Evolutionary conservation across 2,888 invertebrate species (phyloP).

Genomic region (Dryobotodes eremita): DNA sequence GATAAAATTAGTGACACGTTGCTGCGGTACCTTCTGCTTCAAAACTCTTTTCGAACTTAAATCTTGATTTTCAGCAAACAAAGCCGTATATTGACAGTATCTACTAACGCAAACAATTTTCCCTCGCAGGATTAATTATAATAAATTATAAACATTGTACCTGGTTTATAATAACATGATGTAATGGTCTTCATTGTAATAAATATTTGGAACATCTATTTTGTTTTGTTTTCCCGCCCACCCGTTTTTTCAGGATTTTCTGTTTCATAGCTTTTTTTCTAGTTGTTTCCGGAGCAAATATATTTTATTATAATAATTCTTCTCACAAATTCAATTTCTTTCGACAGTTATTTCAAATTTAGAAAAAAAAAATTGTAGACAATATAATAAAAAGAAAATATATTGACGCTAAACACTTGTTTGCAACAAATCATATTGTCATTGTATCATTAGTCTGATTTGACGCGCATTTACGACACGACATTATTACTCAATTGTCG

Average conservation of each 20-base stretch:
- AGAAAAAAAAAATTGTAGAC: slow-evolving; percentile 21
- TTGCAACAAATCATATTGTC: slow-evolving; percentile 54
- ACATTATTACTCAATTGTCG: slow-evolving; percentile 63
- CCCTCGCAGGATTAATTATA: slow-evolving; percentile 76
- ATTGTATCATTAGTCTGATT: slow-evolving; percentile 52
- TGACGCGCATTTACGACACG: slow-evolving; percentile 49
- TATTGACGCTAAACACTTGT: slow-evolving; percentile 48
- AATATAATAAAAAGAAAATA: slow-evolving; percentile 21
- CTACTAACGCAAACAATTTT: slow-evolving; percentile 60
- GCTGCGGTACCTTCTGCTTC: not conserved
- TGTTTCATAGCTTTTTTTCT: slow-evolving; percentile 53
- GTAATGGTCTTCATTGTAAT: slow-evolving; percentile 89
- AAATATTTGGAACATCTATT: slow-evolving; percentile 88
- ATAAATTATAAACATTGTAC: slow-evolving; percentile 87
- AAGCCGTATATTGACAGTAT: slow-evolving; percentile 50
- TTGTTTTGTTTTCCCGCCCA: slow-evolving; percentile 59
- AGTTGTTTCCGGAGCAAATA: slow-evolving; percentile 30
- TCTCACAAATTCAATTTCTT: slow-evolving; percentile 23
- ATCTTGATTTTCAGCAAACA: slow-evolving; percentile 60
- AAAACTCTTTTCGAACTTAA: slow-evolving; percentile 9
- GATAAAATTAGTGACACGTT: not conserved
- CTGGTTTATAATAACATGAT: slow-evolving; percentile 89
- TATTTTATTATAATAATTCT: slow-evolving; percentile 26
- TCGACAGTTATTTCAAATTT: slow-evolving; percentile 41
- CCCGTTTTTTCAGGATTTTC: slow-evolving; percentile 17